Evolutionary conservation across 2,113 vertebrate species (phyloP).

Genomic region (Pavo muticus): DNA sequence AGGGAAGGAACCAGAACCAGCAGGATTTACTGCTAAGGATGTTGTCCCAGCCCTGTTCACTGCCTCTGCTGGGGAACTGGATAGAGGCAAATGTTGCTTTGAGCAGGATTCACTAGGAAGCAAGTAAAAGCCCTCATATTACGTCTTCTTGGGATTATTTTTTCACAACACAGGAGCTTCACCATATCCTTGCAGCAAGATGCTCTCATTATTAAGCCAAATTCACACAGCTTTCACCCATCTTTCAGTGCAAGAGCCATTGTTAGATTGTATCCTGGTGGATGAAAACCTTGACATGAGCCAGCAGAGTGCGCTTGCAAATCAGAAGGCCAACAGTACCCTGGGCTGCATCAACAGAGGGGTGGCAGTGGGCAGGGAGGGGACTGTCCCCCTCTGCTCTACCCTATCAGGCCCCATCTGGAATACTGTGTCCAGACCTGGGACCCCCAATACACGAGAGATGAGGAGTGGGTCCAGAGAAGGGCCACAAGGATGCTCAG

Average conservation of each 20-base stretch:
- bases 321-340: neutral
- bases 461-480: neutral
- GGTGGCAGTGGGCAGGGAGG: neutral
- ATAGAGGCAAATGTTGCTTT: neutral
- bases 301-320: neutral
- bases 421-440: no score
- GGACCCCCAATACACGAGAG: no score
- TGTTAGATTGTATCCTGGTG: neutral
- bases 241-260: neutral
- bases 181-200: neutral
- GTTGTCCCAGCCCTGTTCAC: neutral
- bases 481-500: neutral
- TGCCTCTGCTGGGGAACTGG: neutral
- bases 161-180: neutral
- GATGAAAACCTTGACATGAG: neutral
- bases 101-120: neutral
- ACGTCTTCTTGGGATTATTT: neutral
- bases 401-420: no score
- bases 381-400: neutral
- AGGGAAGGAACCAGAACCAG: neutral
- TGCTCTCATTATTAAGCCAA: neutral
- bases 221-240: neutral
- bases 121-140: neutral
- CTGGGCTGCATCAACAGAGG: neutral
- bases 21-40: neutral